Evolutionary conservation across 2,113 vertebrate genomes (phyloP), one percentile per base, ranked within the genome.

Genomic region (Danionella cerebrum): DNA sequence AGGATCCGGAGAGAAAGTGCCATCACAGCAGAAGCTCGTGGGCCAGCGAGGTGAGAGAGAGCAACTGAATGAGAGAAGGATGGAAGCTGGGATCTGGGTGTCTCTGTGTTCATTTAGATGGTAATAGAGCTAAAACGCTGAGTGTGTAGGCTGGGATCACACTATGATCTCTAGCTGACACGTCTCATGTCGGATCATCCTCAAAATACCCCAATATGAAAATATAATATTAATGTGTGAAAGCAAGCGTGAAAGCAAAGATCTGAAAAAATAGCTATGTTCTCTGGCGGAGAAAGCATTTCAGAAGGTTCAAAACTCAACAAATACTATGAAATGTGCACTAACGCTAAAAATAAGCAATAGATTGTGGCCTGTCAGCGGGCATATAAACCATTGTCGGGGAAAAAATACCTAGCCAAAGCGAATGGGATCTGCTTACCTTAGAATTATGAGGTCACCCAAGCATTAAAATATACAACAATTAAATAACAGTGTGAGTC

Each of bases 31-130:
- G 53, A 69, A 48, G 54, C 42, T 58, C 41, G 44, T 2, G 42
- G 53, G 53, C 27, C 45, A 24, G 38, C 10, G 36, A 13, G 51
- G 52, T 67, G 41, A 65, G 50, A 38, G 44, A 44, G 12, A 55
- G n/a, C 11, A 27, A 2, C 45, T 47, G 39, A 36, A 39, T 54
- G 4, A 33, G 9, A 31, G 18, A 42, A 66, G 41, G 22, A 5
- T 54, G 67, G 57, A 59, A 69, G 21, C 16, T 57, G 22, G 38
- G 55, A 35, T 35, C 42, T 45, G 35, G 14, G 14, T 38, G 41
- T 52, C 57, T 51, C 36, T 67, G 42, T 63, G 54, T 50, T 59
- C 54, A 69, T 69, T 69, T 69, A 65, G 45, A 68, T 53, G 59
- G 27, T 69, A 69, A 69, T 67, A 55, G 27, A 10, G 10, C 36